phyloP scores from a whole-genome alignment of 2,113 vertebrate genomes.

The Etheostoma cragini region DNA sequence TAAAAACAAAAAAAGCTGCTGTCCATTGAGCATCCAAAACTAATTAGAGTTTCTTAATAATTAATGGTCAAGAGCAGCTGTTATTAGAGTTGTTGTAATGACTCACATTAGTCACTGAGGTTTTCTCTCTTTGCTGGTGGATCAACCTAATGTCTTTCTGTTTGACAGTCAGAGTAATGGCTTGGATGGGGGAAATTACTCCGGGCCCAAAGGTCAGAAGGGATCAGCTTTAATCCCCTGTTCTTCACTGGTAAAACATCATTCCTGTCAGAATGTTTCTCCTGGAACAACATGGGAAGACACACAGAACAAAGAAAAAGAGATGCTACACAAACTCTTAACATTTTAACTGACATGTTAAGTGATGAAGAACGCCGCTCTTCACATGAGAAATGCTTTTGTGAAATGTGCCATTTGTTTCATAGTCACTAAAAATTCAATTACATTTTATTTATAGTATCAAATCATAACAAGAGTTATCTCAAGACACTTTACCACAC shows the following conservation, averaged over 20 bases:
- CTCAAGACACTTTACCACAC: no score
- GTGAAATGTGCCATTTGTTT: constrained; percentile 49
- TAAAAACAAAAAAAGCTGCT: not conserved
- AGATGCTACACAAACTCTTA: no score
- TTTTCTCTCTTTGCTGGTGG: constrained; percentile 30
- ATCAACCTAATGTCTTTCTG: constrained; percentile 23
- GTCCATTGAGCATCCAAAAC: constrained; percentile 34
- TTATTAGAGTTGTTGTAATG: constrained; percentile 61
- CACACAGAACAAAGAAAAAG: not conserved
- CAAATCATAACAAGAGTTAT: no score
- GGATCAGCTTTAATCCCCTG: constrained; percentile 39
- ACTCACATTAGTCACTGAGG: constrained; percentile 59
- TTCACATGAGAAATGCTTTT: constrained; percentile 13
- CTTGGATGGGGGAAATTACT: constrained; percentile 17
- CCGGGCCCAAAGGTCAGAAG: constrained; percentile 53
- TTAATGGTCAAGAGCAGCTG: constrained; percentile 43
- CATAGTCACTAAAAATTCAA: not conserved
- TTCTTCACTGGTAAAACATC: constrained; percentile 9
- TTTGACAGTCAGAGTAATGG: constrained; percentile 54
- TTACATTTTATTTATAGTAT: no score
- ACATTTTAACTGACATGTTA: not conserved
- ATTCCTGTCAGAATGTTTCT: not conserved
- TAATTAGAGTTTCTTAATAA: constrained; percentile 59
- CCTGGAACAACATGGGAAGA: not conserved
- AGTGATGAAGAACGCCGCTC: constrained; percentile 6